These are phyloP conservation scores for Amphiura filiformis DNA, from an alignment of 35 echinoderm and acorn worm species.

Conservation along the genomic window DNA sequence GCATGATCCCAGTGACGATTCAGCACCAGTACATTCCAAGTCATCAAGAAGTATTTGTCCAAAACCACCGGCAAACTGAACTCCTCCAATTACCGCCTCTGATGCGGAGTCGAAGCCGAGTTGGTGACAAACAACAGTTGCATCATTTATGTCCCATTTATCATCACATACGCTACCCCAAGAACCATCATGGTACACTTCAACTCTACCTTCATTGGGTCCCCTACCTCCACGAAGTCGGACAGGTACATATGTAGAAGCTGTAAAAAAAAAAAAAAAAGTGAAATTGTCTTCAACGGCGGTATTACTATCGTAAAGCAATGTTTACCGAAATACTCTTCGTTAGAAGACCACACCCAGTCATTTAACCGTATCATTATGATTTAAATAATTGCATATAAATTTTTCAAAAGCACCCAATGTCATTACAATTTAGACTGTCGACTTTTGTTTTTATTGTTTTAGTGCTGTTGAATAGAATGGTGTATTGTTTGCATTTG, in stretches of 20 bases:
- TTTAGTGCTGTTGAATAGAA: too few relatives aligned
- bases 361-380: too few relatives aligned
- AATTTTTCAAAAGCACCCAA: too few relatives aligned
- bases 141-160: slow-evolving; percentile 12
- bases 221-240: neutral
- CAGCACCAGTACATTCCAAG: slow-evolving; percentile 13
- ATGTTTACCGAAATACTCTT: too few relatives aligned
- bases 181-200: slow-evolving; percentile 22
- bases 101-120: slow-evolving; percentile 1
- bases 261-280: neutral
- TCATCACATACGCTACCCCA: slow-evolving; percentile 51
- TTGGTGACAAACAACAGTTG: slow-evolving; percentile 20
- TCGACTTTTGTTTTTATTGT: too few relatives aligned
- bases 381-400: too few relatives aligned
- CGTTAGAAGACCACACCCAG: too few relatives aligned
- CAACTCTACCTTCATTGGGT: slow-evolving; percentile 9
- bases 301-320: too few relatives aligned
- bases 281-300: too few relatives aligned
- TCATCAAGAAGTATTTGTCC: slow-evolving; percentile 36
- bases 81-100: neutral
- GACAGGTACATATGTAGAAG: neutral
- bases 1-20: slow-evolving; percentile 3
- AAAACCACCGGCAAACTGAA: neutral
- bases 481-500: too few relatives aligned
- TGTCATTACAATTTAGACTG: too few relatives aligned